These are phyloP conservation scores for Neotragus moschatus DNA, from an alignment of 2,113 vertebrate species.

Conservation along the genomic window DNA sequence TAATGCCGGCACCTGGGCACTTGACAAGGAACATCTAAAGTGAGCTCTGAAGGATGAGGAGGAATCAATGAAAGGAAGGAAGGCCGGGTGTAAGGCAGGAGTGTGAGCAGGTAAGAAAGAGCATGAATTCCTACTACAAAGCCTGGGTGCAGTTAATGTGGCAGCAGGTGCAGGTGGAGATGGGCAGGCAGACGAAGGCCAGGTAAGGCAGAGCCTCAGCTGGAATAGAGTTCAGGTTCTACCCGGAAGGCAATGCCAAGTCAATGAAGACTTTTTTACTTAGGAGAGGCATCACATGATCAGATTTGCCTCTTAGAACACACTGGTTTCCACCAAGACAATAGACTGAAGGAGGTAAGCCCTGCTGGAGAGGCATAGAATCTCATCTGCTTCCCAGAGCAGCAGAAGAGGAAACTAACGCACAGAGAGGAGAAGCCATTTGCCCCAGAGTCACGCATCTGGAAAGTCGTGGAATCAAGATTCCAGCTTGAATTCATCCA, in stretches of 20 bases:
- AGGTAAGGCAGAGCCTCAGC: neutral
- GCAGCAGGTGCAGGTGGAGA: neutral
- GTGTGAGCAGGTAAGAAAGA: neutral
- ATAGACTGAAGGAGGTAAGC: neutral
- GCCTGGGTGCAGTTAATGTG: rapidly evolving
- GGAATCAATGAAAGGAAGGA: neutral
- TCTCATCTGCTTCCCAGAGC: neutral
- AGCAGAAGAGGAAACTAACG: neutral
- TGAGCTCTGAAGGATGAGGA: neutral
- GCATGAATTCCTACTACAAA: neutral
- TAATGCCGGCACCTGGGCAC: neutral
- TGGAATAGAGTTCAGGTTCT: neutral
- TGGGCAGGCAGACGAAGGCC: neutral
- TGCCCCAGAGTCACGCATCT: neutral
- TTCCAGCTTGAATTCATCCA: neutral
- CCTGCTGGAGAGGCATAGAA: neutral
- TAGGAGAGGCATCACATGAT: neutral
- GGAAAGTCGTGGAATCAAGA: neutral
- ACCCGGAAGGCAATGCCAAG: neutral
- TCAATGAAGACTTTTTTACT: neutral
- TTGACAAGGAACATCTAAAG: neutral
- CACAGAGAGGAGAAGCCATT: neutral
- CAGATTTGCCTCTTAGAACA: neutral
- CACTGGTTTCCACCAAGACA: neutral
- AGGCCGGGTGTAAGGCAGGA: neutral